Conservation (phyloP, 2,888 invertebrate species). For the Drosophila multiciliata region DNA sequence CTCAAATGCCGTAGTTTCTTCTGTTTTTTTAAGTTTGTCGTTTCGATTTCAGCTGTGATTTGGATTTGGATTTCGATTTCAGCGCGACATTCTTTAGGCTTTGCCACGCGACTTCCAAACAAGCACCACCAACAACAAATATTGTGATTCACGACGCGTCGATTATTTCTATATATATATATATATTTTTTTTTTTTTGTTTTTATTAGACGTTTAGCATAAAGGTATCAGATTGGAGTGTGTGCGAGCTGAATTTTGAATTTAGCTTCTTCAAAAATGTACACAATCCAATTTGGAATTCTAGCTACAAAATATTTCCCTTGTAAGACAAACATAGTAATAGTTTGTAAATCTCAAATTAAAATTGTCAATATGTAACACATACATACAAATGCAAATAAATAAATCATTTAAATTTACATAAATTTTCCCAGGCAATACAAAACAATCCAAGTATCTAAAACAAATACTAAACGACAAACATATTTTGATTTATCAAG, state of each 20-base stretch:
- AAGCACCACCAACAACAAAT: not conserved
- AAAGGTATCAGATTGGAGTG: slow-evolving; percentile 51
- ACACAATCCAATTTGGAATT: not conserved
- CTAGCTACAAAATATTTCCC: not conserved
- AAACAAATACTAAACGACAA: slow-evolving; percentile 15
- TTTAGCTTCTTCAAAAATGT: slow-evolving; percentile 21
- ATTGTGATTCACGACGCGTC: slow-evolving; percentile 66
- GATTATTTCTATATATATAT: slow-evolving; percentile 32
- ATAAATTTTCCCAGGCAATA: too few relatives aligned
- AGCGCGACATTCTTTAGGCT: slow-evolving; percentile 15
- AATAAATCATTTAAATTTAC: not conserved
- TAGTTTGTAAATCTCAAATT: not conserved
- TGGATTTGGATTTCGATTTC: slow-evolving; percentile 1
- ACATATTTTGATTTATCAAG: slow-evolving; percentile 22
- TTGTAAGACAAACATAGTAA: not conserved
- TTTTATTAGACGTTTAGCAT: slow-evolving; percentile 28
- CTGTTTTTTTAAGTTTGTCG: slow-evolving; percentile 8
- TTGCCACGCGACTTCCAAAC: slow-evolving; percentile 42
- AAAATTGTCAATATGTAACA: not conserved
- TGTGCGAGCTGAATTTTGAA: slow-evolving; percentile 7
- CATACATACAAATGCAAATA: not conserved
- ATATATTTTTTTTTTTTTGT: not conserved
- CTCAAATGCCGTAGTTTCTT: slow-evolving; percentile 2
- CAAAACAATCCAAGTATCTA: not conserved
- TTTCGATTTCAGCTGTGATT: slow-evolving; percentile 2